These are phyloP conservation scores for Diarsia rubi DNA, from an alignment of 2,888 invertebrate genomes.

Conservation along the genomic window DNA sequence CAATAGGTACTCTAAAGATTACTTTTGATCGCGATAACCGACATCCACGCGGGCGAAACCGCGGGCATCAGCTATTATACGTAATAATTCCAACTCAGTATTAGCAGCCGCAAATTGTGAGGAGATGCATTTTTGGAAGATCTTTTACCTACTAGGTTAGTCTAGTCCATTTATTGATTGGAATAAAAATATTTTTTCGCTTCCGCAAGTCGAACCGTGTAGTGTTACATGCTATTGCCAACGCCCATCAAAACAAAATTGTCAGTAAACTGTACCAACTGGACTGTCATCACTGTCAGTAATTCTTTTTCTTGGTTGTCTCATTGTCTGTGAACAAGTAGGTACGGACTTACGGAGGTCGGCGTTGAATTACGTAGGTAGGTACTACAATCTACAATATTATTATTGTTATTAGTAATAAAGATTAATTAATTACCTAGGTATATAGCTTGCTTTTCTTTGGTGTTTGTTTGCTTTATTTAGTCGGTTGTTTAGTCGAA, in stretches of 20 bases:
- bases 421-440: not conserved
- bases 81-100: not conserved
- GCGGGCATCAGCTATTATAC: no score
- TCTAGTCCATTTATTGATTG: not conserved
- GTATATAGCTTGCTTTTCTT: not conserved
- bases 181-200: not conserved
- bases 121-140: not conserved
- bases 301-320: not conserved
- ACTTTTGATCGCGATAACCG: no score
- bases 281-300: no score
- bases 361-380: slow-evolving; percentile 2
- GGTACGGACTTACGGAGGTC: no score
- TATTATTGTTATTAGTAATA: no score
- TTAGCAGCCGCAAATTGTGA: not conserved
- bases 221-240: slow-evolving; percentile 24
- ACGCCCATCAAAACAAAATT: not conserved
- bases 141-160: not conserved
- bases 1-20: no score
- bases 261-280: no score
- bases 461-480: not conserved
- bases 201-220: slow-evolving; percentile 4
- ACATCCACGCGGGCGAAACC: no score
- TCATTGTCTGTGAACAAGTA: not conserved
- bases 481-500: not conserved
- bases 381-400: not conserved